Evolutionary conservation across 1,140 invertebrate genomes (phyloP).

Genomic region (Apis dorsata): DNA sequence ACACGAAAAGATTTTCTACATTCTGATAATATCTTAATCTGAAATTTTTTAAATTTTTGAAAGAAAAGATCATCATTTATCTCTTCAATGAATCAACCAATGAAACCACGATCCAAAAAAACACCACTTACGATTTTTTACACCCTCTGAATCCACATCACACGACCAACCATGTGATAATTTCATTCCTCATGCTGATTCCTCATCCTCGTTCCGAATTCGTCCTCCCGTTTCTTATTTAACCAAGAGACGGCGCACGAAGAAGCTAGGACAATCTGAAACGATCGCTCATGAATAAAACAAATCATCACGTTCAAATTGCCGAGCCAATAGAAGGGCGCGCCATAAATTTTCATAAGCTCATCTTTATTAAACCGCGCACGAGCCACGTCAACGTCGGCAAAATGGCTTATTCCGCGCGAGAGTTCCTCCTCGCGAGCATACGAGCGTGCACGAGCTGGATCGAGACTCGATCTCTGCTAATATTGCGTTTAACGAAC

Average conservation of each 20-base stretch:
- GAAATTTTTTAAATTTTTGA: no score
- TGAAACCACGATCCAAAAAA: no score
- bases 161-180: background rate
- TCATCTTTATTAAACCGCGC: conserved; percentile 52
- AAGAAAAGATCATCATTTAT: no score
- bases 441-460: background rate
- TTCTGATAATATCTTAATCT: no score
- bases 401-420: conserved; percentile 46
- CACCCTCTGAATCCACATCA: background rate
- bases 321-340: conserved; percentile 34
- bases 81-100: no score
- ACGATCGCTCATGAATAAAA: conserved; percentile 52
- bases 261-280: background rate
- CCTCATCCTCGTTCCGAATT: background rate
- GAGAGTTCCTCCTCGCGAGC: conserved; percentile 9
- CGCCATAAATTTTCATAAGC: conserved; percentile 53
- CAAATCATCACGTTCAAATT: conserved; percentile 50
- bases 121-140: no score
- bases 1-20: no score
- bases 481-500: conserved; percentile 17
- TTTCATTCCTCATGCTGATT: background rate
- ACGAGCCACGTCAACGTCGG: conserved; percentile 27
- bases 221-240: conserved; percentile 11
- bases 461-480: background rate
- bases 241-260: background rate